phyloP scores from a whole-genome alignment of 2,888 invertebrate species.

The Pachymerium ferrugineum region DNA sequence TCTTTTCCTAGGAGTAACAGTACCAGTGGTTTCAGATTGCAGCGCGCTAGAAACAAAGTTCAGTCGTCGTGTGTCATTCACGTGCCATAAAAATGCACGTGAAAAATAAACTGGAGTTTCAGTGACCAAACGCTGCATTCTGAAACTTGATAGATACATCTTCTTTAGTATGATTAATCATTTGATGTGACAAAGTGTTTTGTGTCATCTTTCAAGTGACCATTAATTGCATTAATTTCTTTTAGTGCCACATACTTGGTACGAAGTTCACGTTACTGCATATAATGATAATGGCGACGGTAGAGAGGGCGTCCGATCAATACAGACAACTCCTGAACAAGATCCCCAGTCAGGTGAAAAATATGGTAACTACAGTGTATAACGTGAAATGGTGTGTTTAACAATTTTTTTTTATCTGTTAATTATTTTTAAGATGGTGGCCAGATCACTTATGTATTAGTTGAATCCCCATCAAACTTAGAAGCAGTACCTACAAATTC shows the following conservation, averaged over 20 bases:
- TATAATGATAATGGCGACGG: slow-evolving; percentile 43
- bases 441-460: not conserved
- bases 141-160: too few relatives aligned
- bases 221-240: not conserved
- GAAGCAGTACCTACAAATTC: slow-evolving; percentile 53
- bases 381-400: too few relatives aligned
- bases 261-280: slow-evolving; percentile 44
- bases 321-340: slow-evolving; percentile 37
- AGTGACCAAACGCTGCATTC: too few relatives aligned
- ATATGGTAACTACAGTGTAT: slow-evolving; percentile 32
- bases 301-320: slow-evolving; percentile 40
- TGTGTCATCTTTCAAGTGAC: too few relatives aligned
- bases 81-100: too few relatives aligned
- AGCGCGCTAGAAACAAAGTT: too few relatives aligned
- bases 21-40: too few relatives aligned
- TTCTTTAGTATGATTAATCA: too few relatives aligned
- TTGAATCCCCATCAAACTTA: slow-evolving; percentile 48
- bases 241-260: slow-evolving; percentile 43
- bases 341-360: slow-evolving; percentile 37
- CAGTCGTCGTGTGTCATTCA: too few relatives aligned
- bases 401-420: not conserved
- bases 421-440: not conserved
- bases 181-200: too few relatives aligned
- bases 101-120: too few relatives aligned
- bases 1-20: too few relatives aligned